phyloP scores from a whole-genome alignment of 2,888 invertebrate genomes.

The Trachelus iudaicus region DNA sequence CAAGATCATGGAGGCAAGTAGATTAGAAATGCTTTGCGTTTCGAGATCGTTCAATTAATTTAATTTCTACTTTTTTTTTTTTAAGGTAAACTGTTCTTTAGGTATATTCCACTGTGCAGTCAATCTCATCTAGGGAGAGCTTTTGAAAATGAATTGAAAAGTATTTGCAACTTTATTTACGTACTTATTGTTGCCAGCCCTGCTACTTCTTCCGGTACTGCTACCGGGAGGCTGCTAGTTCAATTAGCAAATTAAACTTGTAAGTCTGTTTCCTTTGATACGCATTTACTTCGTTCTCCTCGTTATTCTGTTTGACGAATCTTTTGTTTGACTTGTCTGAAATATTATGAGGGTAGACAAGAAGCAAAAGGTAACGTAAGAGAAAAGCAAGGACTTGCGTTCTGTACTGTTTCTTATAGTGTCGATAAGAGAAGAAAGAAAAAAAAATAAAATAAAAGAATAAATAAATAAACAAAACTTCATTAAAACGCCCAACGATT shows the following conservation, averaged over 20 bases:
- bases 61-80: slow-evolving; percentile 8
- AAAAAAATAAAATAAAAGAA: neutral
- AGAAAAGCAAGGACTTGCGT: neutral
- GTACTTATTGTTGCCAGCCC: slow-evolving; percentile 27
- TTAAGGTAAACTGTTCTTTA: neutral
- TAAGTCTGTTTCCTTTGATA: slow-evolving; percentile 35
- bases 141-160: slow-evolving; percentile 37
- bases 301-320: slow-evolving; percentile 6
- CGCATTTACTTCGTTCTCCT: slow-evolving; percentile 17
- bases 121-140: neutral
- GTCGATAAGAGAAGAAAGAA: neutral
- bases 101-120: neutral
- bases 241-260: slow-evolving; percentile 46
- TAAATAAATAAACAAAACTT: neutral
- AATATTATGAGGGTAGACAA: slow-evolving; percentile 33
- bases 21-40: neutral
- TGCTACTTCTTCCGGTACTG: slow-evolving; percentile 12
- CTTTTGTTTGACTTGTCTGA: slow-evolving; percentile 37
- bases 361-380: neutral
- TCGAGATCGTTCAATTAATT: neutral
- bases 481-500: neutral
- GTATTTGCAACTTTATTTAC: slow-evolving; percentile 36
- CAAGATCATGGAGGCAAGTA: neutral
- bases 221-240: slow-evolving; percentile 26
- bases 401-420: neutral